These are phyloP conservation scores for Aricia agestis DNA, from an alignment of 1,140 invertebrate species.

Conservation along the genomic window DNA sequence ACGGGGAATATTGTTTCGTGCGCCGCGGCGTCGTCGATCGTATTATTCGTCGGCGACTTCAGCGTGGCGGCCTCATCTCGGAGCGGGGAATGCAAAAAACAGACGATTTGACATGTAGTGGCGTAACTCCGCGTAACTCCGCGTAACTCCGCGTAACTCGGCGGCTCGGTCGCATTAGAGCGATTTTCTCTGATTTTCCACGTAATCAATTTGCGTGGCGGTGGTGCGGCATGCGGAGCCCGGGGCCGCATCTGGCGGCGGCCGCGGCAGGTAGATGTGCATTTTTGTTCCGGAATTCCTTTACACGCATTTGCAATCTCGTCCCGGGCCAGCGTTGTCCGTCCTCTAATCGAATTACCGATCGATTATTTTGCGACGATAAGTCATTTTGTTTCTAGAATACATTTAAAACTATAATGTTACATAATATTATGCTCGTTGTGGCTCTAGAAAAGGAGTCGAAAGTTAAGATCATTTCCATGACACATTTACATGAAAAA, in stretches of 20 bases:
- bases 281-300: conserved; percentile 71
- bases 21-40: not conserved
- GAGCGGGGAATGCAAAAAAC: conserved; percentile 61
- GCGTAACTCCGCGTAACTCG: conserved; percentile 37
- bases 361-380: conserved; percentile 25
- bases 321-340: conserved; percentile 36
- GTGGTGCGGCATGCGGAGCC: conserved; percentile 46
- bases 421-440: not conserved
- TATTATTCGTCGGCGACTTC: conserved; percentile 20
- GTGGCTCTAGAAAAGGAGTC: too few relatives aligned
- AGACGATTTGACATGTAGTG: conserved; percentile 45
- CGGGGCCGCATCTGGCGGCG: conserved; percentile 49
- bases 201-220: conserved; percentile 66
- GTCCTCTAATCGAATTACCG: conserved; percentile 27
- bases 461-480: too few relatives aligned
- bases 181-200: conserved; percentile 71
- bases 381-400: too few relatives aligned
- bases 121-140: conserved; percentile 35
- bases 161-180: conserved; percentile 44
- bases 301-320: conserved; percentile 66
- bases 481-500: too few relatives aligned
- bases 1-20: not conserved
- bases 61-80: conserved; percentile 20
- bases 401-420: too few relatives aligned
- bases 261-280: conserved; percentile 58